Percentiles rank a stretch among this genome's conserved stretches.
These are phyloP conservation scores for Heteractis magnifica DNA, from an alignment of 92 coral and sea anemone genomes.

Conservation along the genomic window DNA sequence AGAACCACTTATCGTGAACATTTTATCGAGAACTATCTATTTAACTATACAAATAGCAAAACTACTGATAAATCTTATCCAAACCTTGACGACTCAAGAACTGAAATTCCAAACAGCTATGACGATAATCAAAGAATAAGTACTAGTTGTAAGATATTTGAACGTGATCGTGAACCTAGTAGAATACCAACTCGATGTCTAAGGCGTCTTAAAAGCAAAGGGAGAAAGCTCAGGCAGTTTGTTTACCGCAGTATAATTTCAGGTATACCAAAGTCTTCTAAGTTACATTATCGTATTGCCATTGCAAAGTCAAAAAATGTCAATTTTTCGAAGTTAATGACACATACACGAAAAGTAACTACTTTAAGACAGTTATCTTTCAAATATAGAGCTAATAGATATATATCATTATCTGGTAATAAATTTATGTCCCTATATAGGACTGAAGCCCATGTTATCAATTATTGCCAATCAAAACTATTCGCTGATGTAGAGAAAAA, in stretches of 20 bases:
- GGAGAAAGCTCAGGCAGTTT: conserved; percentile 37
- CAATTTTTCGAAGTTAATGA: too few relatives aligned
- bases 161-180: conserved; percentile 46
- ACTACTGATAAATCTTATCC: too few relatives aligned
- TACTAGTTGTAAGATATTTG: conserved; percentile 11
- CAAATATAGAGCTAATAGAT: background rate
- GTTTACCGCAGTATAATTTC: conserved; percentile 16
- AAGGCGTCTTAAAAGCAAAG: too few relatives aligned
- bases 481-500: conserved; percentile 31
- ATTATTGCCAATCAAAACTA: conserved; percentile 24
- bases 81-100: too few relatives aligned
- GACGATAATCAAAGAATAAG: too few relatives aligned
- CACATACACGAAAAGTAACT: too few relatives aligned
- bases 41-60: too few relatives aligned
- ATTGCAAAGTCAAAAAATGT: background rate
- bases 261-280: conserved; percentile 41
- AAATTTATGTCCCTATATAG: conserved; percentile 12
- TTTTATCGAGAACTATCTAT: too few relatives aligned
- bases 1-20: too few relatives aligned
- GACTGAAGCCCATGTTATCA: conserved; percentile 14
- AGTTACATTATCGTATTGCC: conserved; percentile 35
- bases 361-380: background rate
- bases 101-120: too few relatives aligned
- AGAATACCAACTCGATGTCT: too few relatives aligned
- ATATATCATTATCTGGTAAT: conserved; percentile 13